These are phyloP conservation scores for Menidia beryllina DNA, from an alignment of 2,113 vertebrate species.

Conservation along the genomic window DNA sequence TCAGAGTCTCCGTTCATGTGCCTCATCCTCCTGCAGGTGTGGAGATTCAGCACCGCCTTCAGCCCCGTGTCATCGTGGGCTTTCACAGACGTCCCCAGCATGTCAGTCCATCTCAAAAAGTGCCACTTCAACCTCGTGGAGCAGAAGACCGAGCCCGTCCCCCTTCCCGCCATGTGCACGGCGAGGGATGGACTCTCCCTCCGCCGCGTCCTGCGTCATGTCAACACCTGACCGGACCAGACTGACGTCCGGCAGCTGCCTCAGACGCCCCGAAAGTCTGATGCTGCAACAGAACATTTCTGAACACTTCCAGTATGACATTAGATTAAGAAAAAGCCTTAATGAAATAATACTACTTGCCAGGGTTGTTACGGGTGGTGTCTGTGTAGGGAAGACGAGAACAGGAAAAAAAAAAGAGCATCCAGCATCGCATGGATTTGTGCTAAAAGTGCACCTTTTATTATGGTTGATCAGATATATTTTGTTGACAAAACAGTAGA, in stretches of 20 bases:
- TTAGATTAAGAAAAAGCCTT: constrained; percentile 84
- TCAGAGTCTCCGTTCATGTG: too few species aligned
- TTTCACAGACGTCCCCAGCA: constrained; percentile 93
- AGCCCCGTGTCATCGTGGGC: constrained; percentile 93
- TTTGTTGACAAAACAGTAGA: constrained; percentile 65
- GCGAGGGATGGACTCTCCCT: constrained; percentile 90
- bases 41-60: constrained; percentile 97
- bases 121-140: constrained; percentile 92
- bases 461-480: constrained; percentile 64
- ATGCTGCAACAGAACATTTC: constrained; percentile 85
- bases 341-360: constrained; percentile 85
- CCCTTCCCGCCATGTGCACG: constrained; percentile 95
- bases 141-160: constrained; percentile 90
- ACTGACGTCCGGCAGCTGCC: constrained; percentile 80
- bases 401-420: not conserved
- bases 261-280: constrained; percentile 85
- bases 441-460: constrained; percentile 71
- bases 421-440: constrained; percentile 70
- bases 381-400: not conserved
- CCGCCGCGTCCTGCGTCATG: constrained; percentile 84
- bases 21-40: constrained; percentile 87
- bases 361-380: constrained; percentile 58
- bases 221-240: constrained; percentile 77
- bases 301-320: constrained; percentile 69
- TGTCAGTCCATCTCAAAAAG: constrained; percentile 96